Evolutionary conservation across 2,888 invertebrate species (phyloP).

Genomic region (Drosophila borealis): DNA sequence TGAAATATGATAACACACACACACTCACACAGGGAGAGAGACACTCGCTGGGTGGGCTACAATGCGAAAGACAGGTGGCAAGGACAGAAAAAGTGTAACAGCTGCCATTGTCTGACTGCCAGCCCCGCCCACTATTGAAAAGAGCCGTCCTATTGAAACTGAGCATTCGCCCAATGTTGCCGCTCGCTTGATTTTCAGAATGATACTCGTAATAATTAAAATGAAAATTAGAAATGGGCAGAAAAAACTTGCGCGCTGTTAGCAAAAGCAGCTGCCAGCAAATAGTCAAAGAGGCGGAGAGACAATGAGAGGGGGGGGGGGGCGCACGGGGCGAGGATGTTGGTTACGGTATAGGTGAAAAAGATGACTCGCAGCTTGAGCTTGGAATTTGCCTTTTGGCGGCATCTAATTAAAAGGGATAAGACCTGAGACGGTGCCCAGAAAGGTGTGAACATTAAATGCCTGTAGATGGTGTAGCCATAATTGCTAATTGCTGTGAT

Average conservation of each 20-base stretch:
- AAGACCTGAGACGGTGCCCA: constrained; percentile 48
- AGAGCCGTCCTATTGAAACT: constrained; percentile 1
- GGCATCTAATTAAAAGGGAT: constrained; percentile 76
- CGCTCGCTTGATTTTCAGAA: constrained; percentile 75
- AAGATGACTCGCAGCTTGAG: constrained; percentile 47
- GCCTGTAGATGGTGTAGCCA: constrained; percentile 31
- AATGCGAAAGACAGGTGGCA: constrained; percentile 32
- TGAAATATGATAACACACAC: constrained; percentile 74
- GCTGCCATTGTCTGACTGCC: constrained; percentile 56
- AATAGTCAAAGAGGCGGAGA: constrained; percentile 38
- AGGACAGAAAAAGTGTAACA: constrained; percentile 60
- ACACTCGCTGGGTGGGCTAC: constrained; percentile 7
- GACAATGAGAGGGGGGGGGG: background rate
- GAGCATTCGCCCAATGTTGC: constrained; percentile 52
- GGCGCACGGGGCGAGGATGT: background rate
- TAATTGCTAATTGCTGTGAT: constrained; percentile 77
- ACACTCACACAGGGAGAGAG: constrained; percentile 19
- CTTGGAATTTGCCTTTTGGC: constrained; percentile 70
- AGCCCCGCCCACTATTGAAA: constrained; percentile 8
- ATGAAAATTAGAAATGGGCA: constrained; percentile 75
- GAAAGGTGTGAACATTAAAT: constrained; percentile 68
- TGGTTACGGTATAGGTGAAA: constrained; percentile 1
- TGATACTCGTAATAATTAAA: constrained; percentile 77
- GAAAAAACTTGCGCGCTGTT: constrained; percentile 42
- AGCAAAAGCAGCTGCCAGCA: constrained; percentile 65